Conservation (phyloP, 2,113 vertebrate genomes). For the Coryphaenoides rupestris region DNA sequence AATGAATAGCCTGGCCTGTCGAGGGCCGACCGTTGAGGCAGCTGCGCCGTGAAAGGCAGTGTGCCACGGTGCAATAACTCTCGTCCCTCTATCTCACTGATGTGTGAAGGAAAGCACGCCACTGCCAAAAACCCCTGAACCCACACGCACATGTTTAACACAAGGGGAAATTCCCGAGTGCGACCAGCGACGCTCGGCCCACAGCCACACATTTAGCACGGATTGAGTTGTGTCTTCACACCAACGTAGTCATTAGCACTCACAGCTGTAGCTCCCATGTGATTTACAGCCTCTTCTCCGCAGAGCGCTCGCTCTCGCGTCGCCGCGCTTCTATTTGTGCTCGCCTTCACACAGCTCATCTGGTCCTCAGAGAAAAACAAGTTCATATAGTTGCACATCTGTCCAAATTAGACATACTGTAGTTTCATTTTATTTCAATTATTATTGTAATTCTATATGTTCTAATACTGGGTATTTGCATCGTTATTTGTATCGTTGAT, state of each 20-base stretch:
- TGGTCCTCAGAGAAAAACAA: neutral
- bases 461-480: no score
- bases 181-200: slow-evolving; percentile 31
- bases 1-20: slow-evolving; percentile 56
- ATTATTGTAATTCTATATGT: no score
- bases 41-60: slow-evolving; percentile 52
- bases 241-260: slow-evolving; percentile 63
- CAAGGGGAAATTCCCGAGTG: slow-evolving; percentile 58
- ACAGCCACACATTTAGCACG: slow-evolving; percentile 47
- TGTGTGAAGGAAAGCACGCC: slow-evolving; percentile 63
- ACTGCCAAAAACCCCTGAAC: slow-evolving; percentile 46
- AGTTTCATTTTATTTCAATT: no score
- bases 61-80: slow-evolving; percentile 61
- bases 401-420: no score
- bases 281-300: slow-evolving; percentile 41
- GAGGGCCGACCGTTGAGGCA: slow-evolving; percentile 54
- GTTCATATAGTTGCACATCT: neutral
- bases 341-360: neutral
- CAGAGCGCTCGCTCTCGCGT: neutral
- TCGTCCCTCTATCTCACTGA: slow-evolving; percentile 58
- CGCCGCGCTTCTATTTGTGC: slow-evolving; percentile 5
- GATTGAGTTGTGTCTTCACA: slow-evolving; percentile 62
- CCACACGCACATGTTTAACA: slow-evolving; percentile 61
- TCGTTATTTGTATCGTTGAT: no score
- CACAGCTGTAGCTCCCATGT: slow-evolving; percentile 32